Evolutionary conservation across 2,888 invertebrate species (phyloP), one percentile per base, ranked within the genome.

Genomic region (Drosophila paranaensis): DNA sequence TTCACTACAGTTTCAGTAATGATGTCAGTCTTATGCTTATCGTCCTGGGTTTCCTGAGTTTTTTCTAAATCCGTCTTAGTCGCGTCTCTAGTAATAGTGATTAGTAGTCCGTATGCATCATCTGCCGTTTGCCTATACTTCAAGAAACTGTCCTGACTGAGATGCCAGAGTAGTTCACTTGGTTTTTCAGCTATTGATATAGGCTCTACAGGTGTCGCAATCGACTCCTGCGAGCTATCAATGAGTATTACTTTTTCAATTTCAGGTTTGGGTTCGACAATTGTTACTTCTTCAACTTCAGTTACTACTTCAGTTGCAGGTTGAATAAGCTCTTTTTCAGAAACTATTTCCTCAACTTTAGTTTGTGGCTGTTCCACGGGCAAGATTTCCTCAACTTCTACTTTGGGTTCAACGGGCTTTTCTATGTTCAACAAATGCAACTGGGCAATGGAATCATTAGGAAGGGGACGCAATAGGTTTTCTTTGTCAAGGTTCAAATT

Each of bases 401-500:
- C 55, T 56, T 48, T 50, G 33, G 35, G 37, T 8, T 70, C 64
- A 6, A 40, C 25, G 11, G 51, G 14, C 37, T 67, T 53, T 53
- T 71, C 43, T 10, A 14, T 27, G 33, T 30, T 60, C 30, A 77
- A 30, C 33, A 78, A 71, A 69, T 74, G 71, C 90, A 94, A 94
- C 76, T 94, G 93, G 79, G 94, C 94, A 93, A 96, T 96, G 42
- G 95, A 95, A 81, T 95, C 95, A 81, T 95, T 61, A 27, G 71
- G 63, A 46, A 60, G 16, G 37, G 63, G 70, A 46, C 71, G 72
- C 60, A 74, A 56, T 2, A 88, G 51, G 43, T 71, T 72, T 27
- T 62, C 51, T 50, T 76, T 75, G 62, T 89, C 89, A 55, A 90
- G 75, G 60, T 77, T 74, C 37, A 89, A 76, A 71, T 90, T 88